Base-by-base conservation (phyloP, 2,888 invertebrate species). In the Mamestra brassicae region DNA sequence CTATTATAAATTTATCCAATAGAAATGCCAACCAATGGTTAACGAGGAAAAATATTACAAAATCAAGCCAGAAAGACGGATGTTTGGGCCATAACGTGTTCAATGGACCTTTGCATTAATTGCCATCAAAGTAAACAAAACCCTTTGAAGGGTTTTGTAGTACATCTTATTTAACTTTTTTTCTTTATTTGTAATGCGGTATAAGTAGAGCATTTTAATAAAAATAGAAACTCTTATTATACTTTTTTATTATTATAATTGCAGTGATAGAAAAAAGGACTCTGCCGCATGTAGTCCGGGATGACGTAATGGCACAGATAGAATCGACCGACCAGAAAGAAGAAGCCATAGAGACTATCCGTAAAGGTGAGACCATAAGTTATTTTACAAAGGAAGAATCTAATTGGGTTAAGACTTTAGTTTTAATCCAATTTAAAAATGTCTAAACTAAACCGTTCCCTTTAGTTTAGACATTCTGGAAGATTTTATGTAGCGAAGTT, bases 191-290 rank as follows among this genome's bases (percentile, higher is more conserved):
- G 0, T 52, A 17, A 15, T 52, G 2, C 15, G 5, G 0, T 17
- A 52, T 52, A 4, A 5, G 5, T 17, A 13, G 17, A 52, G 52
- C 17, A 52, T 52, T 52, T 17, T 52, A 45, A 0, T 45, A 47
- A 47, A 47, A 5, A 52, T 52, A 36, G 0, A 58, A 57, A n/a
- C 17, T 17, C 2, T 4, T 15, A 42, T 13, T 4, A 15, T 8
- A 15, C 7, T 7, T 17, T 42, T 52, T 68, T 8, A 13, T 47
- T 50, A 26, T 11, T n/a, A 17, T 34, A 17, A 45, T 78, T 82
- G 26, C 42, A 80, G 80, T 55, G n/a, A 62, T 84, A 42, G 80
- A 80, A 57, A 80, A 60, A 11, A 74, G 69, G 10, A 57, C 63
- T 17, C n/a, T 80, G 3, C 4, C 62, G 7, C 10, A 61, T 45